Evolutionary conservation across 2,113 vertebrate species (phyloP).

Genomic region (Mystacornis crossleyi): DNA sequence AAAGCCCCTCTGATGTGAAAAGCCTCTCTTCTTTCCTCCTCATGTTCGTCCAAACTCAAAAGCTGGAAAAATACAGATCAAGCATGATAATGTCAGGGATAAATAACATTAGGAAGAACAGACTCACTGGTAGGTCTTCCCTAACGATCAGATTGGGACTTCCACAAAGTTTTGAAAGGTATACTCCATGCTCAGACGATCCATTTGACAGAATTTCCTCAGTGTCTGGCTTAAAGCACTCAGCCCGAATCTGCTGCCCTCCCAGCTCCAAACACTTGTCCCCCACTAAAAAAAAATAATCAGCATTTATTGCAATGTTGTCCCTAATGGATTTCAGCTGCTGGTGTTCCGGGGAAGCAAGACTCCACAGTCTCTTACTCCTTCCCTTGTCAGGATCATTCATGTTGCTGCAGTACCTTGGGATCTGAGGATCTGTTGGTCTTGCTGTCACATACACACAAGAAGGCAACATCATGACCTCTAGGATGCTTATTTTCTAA

Average conservation of each 20-base stretch:
- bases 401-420: not conserved
- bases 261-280: not conserved
- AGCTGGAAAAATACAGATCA: not conserved
- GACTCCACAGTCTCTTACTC: not conserved
- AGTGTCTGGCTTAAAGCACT: not conserved
- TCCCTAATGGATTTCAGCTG: not conserved
- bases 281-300: not conserved
- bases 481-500: not conserved
- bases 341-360: rapidly evolving
- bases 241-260: not conserved
- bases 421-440: not conserved
- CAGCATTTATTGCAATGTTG: not conserved
- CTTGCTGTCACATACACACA: not conserved
- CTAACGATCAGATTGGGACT: not conserved
- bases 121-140: not conserved
- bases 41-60: not conserved
- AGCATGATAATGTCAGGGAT: not conserved
- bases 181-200: not conserved
- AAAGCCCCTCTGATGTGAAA: not conserved
- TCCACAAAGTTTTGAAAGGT: not conserved
- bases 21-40: not conserved
- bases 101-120: not conserved
- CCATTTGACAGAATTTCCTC: not conserved
- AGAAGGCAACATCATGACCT: not conserved
- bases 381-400: not conserved